Evolutionary conservation across 2,113 vertebrate genomes (phyloP).

Genomic region (Calypte anna): DNA sequence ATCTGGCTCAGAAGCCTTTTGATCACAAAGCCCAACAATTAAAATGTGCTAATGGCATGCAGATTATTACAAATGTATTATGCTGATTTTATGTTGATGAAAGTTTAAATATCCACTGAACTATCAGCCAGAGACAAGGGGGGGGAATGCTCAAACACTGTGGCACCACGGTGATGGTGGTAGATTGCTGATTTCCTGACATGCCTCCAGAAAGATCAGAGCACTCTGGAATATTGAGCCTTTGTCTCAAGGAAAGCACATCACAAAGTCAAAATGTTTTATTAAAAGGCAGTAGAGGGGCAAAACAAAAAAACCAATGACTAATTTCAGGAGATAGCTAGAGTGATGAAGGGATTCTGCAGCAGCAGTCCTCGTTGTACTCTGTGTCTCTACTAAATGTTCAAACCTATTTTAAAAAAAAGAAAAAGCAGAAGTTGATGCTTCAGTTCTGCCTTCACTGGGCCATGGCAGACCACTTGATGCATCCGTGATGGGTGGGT

Average conservation of each 20-base stretch:
- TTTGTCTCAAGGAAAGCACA: not conserved
- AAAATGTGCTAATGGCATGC: slow-evolving; percentile 58
- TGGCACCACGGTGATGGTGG: not conserved
- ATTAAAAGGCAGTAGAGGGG: not conserved
- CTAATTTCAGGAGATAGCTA: not conserved
- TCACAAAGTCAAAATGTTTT: not conserved
- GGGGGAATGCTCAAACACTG: not conserved
- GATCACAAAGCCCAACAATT: slow-evolving; percentile 27
- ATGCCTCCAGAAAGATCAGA: not conserved
- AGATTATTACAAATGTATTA: not conserved
- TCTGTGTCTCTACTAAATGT: not conserved
- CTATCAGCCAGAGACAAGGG: not conserved
- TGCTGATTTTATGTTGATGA: slow-evolving; percentile 9
- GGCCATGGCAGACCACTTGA: not conserved
- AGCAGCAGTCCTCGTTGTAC: not conserved
- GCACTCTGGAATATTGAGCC: not conserved
- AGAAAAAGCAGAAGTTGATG: not conserved
- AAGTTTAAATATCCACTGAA: not conserved
- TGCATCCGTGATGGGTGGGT: not conserved
- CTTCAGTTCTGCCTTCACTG: not conserved
- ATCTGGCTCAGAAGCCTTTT: slow-evolving; percentile 11
- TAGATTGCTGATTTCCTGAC: not conserved
- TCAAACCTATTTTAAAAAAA: not conserved
- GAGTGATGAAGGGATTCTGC: not conserved
- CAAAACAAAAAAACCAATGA: not conserved